Percentiles rank a stretch among this genome's conserved stretches.
phyloP scores from a whole-genome alignment of 2,888 invertebrate species.

The Anthophora plumipes region DNA sequence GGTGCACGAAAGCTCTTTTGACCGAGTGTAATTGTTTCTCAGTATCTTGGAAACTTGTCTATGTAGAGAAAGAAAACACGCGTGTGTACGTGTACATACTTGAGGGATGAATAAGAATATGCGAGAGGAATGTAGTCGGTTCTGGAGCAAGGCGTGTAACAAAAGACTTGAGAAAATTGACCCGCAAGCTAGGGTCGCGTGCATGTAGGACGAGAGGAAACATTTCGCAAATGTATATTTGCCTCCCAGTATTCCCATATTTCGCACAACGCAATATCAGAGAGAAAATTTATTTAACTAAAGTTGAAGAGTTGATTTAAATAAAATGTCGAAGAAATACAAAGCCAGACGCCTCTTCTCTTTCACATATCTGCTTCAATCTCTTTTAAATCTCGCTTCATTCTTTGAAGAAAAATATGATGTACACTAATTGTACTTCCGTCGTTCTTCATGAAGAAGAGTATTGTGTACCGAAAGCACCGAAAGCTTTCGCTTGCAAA shows the following conservation, averaged over 20 bases:
- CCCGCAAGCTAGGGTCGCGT: constrained; percentile 4
- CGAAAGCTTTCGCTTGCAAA: no score
- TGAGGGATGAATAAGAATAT: background rate
- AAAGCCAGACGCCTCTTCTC: background rate
- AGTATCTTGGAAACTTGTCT: background rate
- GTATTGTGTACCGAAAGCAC: no score
- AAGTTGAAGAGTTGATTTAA: background rate
- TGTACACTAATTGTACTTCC: constrained; percentile 19
- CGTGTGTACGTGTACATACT: background rate
- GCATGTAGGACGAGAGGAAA: background rate
- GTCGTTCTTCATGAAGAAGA: no score
- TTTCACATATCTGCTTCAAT: background rate
- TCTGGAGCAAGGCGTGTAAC: background rate
- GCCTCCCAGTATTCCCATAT: background rate
- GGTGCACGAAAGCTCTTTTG: no score
- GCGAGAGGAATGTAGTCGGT: background rate
- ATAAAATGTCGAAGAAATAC: constrained; percentile 1
- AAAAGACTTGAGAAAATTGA: constrained; percentile 34
- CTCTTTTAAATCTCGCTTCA: no score
- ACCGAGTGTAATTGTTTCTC: background rate
- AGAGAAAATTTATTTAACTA: constrained; percentile 29
- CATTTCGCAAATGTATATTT: constrained; percentile 1
- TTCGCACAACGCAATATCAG: background rate
- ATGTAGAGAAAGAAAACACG: no score
- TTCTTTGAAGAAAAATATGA: background rate